Evolutionary conservation across 2,888 invertebrate species (phyloP), one percentile per base, ranked within the genome.

Genomic region (Tromatobia lineatoria): DNA sequence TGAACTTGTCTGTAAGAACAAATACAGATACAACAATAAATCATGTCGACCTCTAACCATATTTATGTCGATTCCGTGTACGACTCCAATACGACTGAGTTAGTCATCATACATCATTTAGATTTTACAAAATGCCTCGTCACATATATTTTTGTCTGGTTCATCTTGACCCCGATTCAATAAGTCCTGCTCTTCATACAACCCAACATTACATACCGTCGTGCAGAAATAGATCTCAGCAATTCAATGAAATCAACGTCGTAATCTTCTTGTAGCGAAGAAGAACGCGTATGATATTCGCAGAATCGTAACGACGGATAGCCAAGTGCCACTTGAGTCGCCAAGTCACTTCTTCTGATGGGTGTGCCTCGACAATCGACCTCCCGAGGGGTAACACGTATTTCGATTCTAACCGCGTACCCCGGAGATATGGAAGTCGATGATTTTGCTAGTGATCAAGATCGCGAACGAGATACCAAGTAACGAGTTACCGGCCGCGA

Each of bases 341-440:
- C 7, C 54, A 50, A 34, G 47, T 64, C 64, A 64, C 38, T 64
- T 64, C 25, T 20, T 54, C 42, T n/a, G 42, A 42, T 57, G 59
- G 42, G n/a, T 59, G 47, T 23, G 42, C 67, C 13, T 67, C 67
- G 67, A 67, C 47, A 67, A 67, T 67, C 67, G 47, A 67, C 38
- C 45, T 20, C 45, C 67, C 23, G 23, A 45, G 67, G 47, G 67
- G 25, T 45, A 45, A 45, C 34, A 59, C 45, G 50, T 50, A 64
- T 75, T 61, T 75, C 61, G 20, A 73, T 79, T 64, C 38, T 59
- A 70, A 45, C 52, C 71, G 47, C 71, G 78, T 20, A 29, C 45
- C 75, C 42, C n/a, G 45, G 66, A 66, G 20, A 73, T 20, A 73
- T 73, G 73, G 73, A 73, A 73, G 71, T 73, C 79, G 64, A 73